Evolutionary conservation across 1,140 invertebrate species (phyloP), one percentile per base, ranked within the genome.

Genomic region (Harpegnathos saltator): DNA sequence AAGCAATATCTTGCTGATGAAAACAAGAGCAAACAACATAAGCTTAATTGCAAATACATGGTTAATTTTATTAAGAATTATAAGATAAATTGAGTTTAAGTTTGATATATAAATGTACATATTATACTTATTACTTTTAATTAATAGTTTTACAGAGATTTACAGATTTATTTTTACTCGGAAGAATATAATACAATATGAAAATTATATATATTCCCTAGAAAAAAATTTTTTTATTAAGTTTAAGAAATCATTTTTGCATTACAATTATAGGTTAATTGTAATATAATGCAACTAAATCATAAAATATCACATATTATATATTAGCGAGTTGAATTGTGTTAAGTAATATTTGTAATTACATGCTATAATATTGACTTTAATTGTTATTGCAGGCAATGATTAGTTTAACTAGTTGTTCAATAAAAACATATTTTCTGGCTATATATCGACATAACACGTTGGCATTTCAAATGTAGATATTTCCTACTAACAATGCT

Each of bases 391-490:
- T 1, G 74, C 15, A 48, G 11, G 54, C 38, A 66, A 0, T 22
- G 33, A 15, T 12, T 17, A 2, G n/a, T 44, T 61, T 44, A 59
- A 50, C 38, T 44, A 5, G 11, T 17, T 29, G 7, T 9, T 4
- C 0, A 61, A 72, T 0, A 22, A 56, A 75, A 77, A 80, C 48
- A 85, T 68, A 85, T 83, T 83, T 83, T 59, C 0, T 1, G 2
- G 11, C 59, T 50, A 54, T 9, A 29, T 50, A 11, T 1, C 3
- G 62, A n/a, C 17, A 5, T 0, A 82, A 85, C 77, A 86, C 66
- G 63, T 81, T 17, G 12, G 44, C 29, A 22, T 52, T 72, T 59
- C 66, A 72, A 58, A 52, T 50, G 17, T 26, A n/a, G 17, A 26
- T 71, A 71, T 54, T 62, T 3, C 52, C 26, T n/a, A 24, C 5